Conservation (phyloP, 2,113 vertebrate species). For the Emydura subglobosa region DNA sequence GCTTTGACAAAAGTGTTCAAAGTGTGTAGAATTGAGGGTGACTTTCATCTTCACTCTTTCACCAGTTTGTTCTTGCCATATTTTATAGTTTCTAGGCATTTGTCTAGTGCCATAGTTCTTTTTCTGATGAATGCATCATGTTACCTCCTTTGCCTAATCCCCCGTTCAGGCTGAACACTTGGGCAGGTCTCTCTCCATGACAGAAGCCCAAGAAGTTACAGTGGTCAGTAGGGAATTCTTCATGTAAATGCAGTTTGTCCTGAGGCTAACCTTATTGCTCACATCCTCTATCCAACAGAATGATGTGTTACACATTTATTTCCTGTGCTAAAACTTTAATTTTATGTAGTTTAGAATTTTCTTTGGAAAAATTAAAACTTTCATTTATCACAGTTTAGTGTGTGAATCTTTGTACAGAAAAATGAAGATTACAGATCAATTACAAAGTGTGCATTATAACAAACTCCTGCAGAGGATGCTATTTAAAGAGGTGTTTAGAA, state of each 20-base stretch:
- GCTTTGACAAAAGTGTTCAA: not conserved
- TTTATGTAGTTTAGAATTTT: not conserved
- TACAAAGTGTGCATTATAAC: not conserved
- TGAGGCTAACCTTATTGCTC: constrained; percentile 43
- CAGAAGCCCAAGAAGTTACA: rapidly evolving
- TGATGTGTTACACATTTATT: constrained; percentile 49
- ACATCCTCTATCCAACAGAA: not conserved
- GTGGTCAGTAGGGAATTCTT: not conserved
- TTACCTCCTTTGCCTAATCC: not conserved
- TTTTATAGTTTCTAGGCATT: not conserved
- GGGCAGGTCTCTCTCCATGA: not conserved
- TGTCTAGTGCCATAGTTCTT: not conserved
- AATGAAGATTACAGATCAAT: not conserved
- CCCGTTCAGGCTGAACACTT: not conserved
- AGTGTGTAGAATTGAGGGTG: not conserved
- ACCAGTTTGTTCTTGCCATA: not conserved
- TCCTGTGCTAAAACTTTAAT: not conserved
- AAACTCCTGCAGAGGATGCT: not conserved
- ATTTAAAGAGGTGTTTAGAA: not conserved
- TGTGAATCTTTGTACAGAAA: not conserved
- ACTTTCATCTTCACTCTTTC: not conserved
- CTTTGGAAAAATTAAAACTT: not conserved
- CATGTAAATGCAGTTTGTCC: constrained; percentile 48
- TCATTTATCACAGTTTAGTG: constrained; percentile 39
- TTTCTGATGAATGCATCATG: not conserved